Base-by-base conservation (phyloP, 1,140 invertebrate species). In the Achatina immaculata region DNA sequence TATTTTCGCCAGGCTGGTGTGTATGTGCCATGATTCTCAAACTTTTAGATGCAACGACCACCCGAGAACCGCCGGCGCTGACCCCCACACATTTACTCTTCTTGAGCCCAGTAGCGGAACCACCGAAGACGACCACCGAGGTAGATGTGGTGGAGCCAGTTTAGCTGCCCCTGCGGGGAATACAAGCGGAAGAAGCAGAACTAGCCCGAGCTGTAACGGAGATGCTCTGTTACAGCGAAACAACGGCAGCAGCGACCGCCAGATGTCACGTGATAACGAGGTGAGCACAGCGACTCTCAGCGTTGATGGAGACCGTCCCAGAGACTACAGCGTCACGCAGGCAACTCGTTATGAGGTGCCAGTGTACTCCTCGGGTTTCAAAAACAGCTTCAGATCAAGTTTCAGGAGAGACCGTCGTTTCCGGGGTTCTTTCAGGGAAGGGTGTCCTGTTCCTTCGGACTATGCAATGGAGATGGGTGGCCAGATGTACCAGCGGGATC, bases 1-100 rank as follows among this genome's bases (percentile, higher is more conserved):
- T 48, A 36, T 86, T 58, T 73, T 86, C 24, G 83, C 85, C 66
- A 73, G 82, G 28, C n/a, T 85, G 7, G 83, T 86, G 34, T 86
- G 85, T 75, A 80, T 86, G 80, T 74, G 78, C 66, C 78, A 81
- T 28, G 58, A 58, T 16, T 34, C 38, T 9, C 78, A 81, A 40
- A 55, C 73, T 14, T 81, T 77, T 51, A 51, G 65, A 34, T 40
- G 74, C 62, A 51, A 77, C 55, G 43, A 69, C 45, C 21, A 34
- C 81, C 43, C 38, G 48, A 80, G 58, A 42, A 80, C 4, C 58
- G 28, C 48, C 36, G 40, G n/a, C 21, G 2, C 36, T 19, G 40
- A 11, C 73, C 7, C 34, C 34, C 65, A 40, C 14, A 36, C 78
- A 36, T 7, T 69, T n/a, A 43, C 38, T 11, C 51, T 69, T 65